phyloP scores from a whole-genome alignment of 2,797 vertebrate species.

The Lepus townsendii region DNA sequence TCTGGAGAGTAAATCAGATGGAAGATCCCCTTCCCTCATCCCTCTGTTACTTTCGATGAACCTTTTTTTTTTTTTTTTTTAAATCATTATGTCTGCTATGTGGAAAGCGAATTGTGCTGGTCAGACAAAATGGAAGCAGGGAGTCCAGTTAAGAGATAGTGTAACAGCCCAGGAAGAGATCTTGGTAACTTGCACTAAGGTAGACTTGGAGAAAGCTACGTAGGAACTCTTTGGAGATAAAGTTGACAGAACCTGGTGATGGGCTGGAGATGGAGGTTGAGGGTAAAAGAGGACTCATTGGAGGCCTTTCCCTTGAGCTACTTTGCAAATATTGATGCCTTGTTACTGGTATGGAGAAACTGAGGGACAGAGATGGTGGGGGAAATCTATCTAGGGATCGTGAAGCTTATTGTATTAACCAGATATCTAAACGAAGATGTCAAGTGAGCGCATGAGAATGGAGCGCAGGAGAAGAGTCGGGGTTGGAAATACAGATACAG shows the following conservation, averaged over 20 bases:
- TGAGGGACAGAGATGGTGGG: not conserved
- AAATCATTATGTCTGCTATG: not conserved
- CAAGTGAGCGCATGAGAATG: not conserved
- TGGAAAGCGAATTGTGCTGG: not conserved
- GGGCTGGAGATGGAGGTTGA: not conserved
- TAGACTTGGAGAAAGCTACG: not conserved
- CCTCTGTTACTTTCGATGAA: no score
- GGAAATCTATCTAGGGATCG: not conserved
- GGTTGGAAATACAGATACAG: not conserved
- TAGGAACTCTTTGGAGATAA: not conserved
- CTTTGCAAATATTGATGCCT: not conserved
- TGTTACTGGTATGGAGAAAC: not conserved
- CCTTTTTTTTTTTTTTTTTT: no score
- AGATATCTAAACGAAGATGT: not conserved
- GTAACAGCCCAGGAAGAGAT: not conserved
- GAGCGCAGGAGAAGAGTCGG: not conserved
- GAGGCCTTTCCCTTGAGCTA: constrained; percentile 8
- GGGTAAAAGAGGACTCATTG: not conserved
- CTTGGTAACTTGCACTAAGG: not conserved
- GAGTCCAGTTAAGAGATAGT: not conserved
- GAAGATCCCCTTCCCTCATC: no score
- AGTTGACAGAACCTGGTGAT: not conserved
- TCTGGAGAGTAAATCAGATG: no score
- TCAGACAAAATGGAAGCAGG: not conserved
- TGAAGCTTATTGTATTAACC: not conserved